phyloP scores from a whole-genome alignment of 2,797 vertebrate species.

The Ptychobarbus kaznakovi region DNA sequence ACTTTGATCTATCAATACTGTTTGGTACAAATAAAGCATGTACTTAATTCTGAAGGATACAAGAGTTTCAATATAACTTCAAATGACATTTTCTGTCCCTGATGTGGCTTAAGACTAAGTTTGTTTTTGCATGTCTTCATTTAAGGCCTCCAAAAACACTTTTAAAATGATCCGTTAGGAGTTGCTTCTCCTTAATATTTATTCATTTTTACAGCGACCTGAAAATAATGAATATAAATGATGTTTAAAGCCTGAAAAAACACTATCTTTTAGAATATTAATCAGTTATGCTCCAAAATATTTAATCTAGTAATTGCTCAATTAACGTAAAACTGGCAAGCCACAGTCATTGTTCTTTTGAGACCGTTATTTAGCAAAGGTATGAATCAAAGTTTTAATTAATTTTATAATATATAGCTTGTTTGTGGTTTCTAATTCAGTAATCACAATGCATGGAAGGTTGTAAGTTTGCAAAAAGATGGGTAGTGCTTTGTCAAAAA shows the following conservation, averaged over 20 bases:
- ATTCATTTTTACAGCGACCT: too few species aligned
- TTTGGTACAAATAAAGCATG: conserved; percentile 56
- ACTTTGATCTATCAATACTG: conserved; percentile 44
- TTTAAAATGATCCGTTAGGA: background rate
- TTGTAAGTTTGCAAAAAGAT: background rate
- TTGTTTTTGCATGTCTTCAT: background rate
- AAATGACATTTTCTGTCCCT: background rate
- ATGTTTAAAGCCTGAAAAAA: too few species aligned
- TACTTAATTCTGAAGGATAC: conserved; percentile 46
- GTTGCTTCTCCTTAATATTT: too few species aligned
- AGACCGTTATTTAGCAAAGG: background rate
- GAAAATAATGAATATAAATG: too few species aligned
- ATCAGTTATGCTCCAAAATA: too few species aligned
- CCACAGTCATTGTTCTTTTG: background rate
- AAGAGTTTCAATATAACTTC: conserved; percentile 1
- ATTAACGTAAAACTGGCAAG: background rate
- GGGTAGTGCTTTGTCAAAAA: background rate
- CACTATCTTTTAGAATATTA: too few species aligned
- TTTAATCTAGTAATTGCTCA: too few species aligned
- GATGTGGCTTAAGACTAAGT: background rate
- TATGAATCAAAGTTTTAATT: too few species aligned
- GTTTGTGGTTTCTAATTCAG: background rate
- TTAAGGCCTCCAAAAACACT: background rate
- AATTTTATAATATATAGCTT: too few species aligned
- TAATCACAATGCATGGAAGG: background rate